Conservation (phyloP, 2,888 invertebrate genomes). For the Malachius bipustulatus region DNA sequence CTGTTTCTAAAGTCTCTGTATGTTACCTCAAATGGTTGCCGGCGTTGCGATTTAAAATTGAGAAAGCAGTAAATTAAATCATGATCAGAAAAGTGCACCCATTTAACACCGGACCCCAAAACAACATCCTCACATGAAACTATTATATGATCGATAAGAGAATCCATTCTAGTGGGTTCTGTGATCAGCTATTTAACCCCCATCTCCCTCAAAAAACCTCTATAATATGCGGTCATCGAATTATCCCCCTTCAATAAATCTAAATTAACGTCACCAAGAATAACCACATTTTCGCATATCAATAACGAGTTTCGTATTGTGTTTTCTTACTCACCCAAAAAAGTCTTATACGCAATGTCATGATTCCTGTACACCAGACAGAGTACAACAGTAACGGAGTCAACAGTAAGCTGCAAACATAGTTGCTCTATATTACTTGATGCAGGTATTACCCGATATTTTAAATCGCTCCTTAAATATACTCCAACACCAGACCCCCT, state of each 20-base stretch:
- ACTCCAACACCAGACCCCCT: conserved; percentile 1
- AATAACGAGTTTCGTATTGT: not conserved
- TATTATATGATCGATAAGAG: too few relatives aligned
- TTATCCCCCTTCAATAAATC: conserved; percentile 1
- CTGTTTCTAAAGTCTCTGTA: too few relatives aligned
- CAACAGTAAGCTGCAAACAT: not conserved
- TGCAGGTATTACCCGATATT: not conserved
- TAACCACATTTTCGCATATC: not conserved
- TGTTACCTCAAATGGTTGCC: too few relatives aligned
- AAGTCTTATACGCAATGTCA: not conserved
- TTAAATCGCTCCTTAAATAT: not conserved
- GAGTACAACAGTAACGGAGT: not conserved
- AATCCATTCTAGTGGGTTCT: too few relatives aligned
- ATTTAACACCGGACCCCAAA: too few relatives aligned
- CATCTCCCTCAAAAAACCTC: too few relatives aligned
- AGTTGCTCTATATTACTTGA: conserved; percentile 3
- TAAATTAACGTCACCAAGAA: conserved; percentile 1
- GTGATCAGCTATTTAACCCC: too few relatives aligned
- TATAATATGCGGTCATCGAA: too few relatives aligned
- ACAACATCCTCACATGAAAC: too few relatives aligned
- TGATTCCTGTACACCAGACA: not conserved
- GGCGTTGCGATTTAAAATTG: too few relatives aligned
- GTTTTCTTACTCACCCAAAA: not conserved
- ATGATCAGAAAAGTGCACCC: too few relatives aligned
- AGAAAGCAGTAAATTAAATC: too few relatives aligned